Percentiles rank a stretch among this genome's conserved stretches.
Conservation (phyloP, 1,140 invertebrate genomes). For the Planococcus citri region DNA sequence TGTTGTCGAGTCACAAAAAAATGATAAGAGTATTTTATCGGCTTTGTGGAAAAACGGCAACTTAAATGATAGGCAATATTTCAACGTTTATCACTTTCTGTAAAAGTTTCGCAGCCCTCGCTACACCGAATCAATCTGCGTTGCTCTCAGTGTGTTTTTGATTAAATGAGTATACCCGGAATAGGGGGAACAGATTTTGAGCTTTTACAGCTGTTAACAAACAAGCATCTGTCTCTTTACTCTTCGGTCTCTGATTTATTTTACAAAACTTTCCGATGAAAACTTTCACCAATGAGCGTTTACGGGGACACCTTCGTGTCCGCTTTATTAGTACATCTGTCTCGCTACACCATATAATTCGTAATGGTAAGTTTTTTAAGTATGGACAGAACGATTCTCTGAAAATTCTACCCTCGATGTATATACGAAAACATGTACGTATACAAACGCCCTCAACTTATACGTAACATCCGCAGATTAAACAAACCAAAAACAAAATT, state of each 20-base stretch:
- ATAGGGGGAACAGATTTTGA: not conserved
- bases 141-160: not conserved
- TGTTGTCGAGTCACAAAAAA: not conserved
- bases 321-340: constrained; percentile 3
- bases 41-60: not conserved
- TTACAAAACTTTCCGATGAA: constrained; percentile 3
- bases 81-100: not conserved
- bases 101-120: not conserved
- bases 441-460: too few species aligned
- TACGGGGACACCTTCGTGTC: not conserved
- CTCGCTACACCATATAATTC: not conserved
- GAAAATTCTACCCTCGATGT: not conserved
- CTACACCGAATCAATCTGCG: constrained; percentile 1
- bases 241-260: constrained; percentile 2
- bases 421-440: too few species aligned
- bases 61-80: constrained; percentile 1
- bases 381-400: not conserved
- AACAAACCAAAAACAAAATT: too few species aligned
- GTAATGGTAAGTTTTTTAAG: not conserved
- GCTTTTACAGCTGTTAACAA: constrained; percentile 6
- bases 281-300: constrained; percentile 1
- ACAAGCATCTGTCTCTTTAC: constrained; percentile 2
- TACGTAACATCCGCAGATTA: too few species aligned
- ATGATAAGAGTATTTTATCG: constrained; percentile 7
- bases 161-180: not conserved